Base-by-base conservation (phyloP, 2,888 invertebrate species). In the Trissoscelio sp. region DNA sequence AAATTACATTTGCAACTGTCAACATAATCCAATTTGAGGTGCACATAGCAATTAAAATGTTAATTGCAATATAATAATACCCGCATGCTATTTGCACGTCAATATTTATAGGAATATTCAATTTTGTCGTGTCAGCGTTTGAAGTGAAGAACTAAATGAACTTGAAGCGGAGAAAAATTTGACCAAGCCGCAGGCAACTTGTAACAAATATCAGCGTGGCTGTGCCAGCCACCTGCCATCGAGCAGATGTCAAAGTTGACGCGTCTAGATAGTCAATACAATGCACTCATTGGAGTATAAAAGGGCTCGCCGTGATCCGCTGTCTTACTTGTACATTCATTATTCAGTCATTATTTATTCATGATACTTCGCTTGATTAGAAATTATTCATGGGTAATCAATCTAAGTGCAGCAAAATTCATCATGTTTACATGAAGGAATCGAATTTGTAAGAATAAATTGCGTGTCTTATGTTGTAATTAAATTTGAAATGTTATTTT, bases 181-280 rank as follows among this genome's bases (percentile, higher is more conserved):
- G 62, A 77, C 22, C 37, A 20, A 20, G 67, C 42, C 46, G 18
- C 48, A 31, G 46, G 62, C 42, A 28, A 57, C 34, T 46, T 70
- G 70, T 57, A 79, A 72, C 48, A 79, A 72, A 72, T 51, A 79
- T 72, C 70, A 37, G 11, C 42, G 24, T 44, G 20, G 48, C 14
- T 57, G 57, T 67, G 69, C 69, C 60, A 62, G 51, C 79, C 79
- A 79, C 79, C 79, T 80, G 79, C 79, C 67, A 51, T 62, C 69
- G 79, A 80, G 64, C 79, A 80, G 74, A 80, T 80, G 79, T 74
- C 69, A 74, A 69, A 74, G 67, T 64, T 62, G 69, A 74, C 69
- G 69, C 60, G 42, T 57, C 57, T 39, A 39, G 55, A 55, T 22
- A 64, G 70, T 55, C 69, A 51, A 62, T 51, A 51, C 53, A 57